These are phyloP conservation scores for Nymphalis polychloros DNA, from an alignment of 2,888 invertebrate species.

Conservation along the genomic window DNA sequence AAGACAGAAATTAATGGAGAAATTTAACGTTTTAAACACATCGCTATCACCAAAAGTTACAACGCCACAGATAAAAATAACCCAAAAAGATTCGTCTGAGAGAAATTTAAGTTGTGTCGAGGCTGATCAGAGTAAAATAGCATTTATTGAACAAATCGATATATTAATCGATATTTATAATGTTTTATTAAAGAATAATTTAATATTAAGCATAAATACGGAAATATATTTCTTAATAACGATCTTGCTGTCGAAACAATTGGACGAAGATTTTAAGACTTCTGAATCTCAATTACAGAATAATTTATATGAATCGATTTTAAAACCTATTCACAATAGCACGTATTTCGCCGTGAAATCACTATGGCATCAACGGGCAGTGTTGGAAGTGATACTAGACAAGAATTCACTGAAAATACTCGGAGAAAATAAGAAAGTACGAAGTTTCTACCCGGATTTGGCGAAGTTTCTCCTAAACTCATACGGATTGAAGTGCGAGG, in stretches of 20 bases:
- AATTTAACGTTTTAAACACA: constrained; percentile 69
- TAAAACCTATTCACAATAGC: constrained; percentile 84
- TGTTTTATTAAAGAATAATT: constrained; percentile 80
- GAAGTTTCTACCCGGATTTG: constrained; percentile 81
- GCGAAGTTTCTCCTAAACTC: constrained; percentile 69
- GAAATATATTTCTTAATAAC: constrained; percentile 87
- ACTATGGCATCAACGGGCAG: constrained; percentile 79
- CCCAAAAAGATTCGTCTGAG: constrained; percentile 55
- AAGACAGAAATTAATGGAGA: constrained; percentile 72
- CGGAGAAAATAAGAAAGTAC: constrained; percentile 85
- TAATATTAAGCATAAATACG: constrained; percentile 84
- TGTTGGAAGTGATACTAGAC: constrained; percentile 81
- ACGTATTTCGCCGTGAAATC: constrained; percentile 88
- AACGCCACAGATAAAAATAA: constrained; percentile 63
- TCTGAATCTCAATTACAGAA: constrained; percentile 50
- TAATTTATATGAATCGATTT: constrained; percentile 54
- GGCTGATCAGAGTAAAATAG: constrained; percentile 70
- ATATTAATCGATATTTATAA: constrained; percentile 81
- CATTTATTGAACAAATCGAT: constrained; percentile 77
- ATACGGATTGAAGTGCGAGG: constrained; percentile 67
- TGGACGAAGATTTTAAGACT: constrained; percentile 56
- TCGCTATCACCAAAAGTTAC: constrained; percentile 51
- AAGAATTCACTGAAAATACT: constrained; percentile 85
- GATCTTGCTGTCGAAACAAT: constrained; percentile 80
- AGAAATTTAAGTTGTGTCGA: constrained; percentile 56